phyloP scores from a whole-genome alignment of 1,140 invertebrate species.

The Anthonomus grandis region DNA sequence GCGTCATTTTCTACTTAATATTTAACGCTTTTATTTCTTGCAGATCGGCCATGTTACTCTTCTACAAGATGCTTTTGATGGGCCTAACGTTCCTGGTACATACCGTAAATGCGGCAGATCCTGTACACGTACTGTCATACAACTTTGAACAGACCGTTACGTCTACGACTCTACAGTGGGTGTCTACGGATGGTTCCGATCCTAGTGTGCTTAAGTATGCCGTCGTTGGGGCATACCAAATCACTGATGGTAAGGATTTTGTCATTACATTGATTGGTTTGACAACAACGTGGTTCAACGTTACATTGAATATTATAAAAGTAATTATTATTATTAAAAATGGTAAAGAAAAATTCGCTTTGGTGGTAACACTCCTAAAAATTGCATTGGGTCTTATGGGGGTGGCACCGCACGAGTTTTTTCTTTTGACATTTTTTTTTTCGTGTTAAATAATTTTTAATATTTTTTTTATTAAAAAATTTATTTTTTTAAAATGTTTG shows the following conservation, averaged over 20 bases:
- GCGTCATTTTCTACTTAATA: neutral
- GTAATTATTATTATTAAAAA: too few species aligned
- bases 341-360: too few species aligned
- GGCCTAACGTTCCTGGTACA: conserved; percentile 2
- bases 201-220: conserved; percentile 41
- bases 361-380: too few species aligned
- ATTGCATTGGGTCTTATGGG: too few species aligned
- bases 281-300: too few species aligned
- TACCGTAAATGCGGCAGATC: conserved; percentile 28
- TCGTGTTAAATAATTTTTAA: too few species aligned
- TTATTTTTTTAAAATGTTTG: too few species aligned
- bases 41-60: conserved; percentile 20
- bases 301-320: too few species aligned
- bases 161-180: conserved; percentile 50
- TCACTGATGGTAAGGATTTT: conserved; percentile 29
- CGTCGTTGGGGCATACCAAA: conserved; percentile 47
- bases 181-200: conserved; percentile 33
- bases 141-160: conserved; percentile 49
- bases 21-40: conserved; percentile 20
- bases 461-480: too few species aligned
- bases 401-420: too few species aligned
- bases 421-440: too few species aligned
- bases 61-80: conserved; percentile 17
- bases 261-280: too few species aligned
- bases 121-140: conserved; percentile 44